phyloP scores from a whole-genome alignment of 2,888 invertebrate genomes.

The Ptychoptera albimana region DNA sequence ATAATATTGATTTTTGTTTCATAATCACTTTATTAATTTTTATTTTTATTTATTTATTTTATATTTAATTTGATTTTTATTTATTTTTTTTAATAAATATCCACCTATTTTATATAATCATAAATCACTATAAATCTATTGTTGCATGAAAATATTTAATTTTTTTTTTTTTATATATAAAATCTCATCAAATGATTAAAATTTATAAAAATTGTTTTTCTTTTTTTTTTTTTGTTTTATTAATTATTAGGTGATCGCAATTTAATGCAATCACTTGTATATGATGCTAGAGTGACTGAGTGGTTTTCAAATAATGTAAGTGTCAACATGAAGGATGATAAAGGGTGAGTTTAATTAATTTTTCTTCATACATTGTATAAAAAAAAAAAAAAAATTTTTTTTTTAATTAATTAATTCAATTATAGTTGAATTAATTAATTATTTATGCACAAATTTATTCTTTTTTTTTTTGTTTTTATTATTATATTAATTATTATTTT shows the following conservation, averaged over 20 bases:
- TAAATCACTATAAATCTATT: background rate
- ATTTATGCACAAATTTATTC: background rate
- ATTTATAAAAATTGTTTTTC: background rate
- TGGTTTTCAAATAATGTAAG: slow-evolving; percentile 71
- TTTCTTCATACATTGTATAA: no score
- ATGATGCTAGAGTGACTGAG: slow-evolving; percentile 74
- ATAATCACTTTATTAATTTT: background rate
- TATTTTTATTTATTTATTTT: background rate
- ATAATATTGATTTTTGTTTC: background rate
- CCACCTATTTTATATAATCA: background rate
- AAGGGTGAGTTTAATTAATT: slow-evolving; percentile 36
- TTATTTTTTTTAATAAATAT: background rate
- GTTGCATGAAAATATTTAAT: slow-evolving; percentile 1
- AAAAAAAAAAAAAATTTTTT: no score
- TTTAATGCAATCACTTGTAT: slow-evolving; percentile 68
- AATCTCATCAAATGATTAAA: background rate
- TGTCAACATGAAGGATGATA: slow-evolving; percentile 53
- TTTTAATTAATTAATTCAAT: no score
- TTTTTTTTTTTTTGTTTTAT: slow-evolving; percentile 14
- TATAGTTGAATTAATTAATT: no score
- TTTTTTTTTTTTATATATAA: slow-evolving; percentile 6
- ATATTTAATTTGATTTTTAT: no score
- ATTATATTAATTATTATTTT: no score
- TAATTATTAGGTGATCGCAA: slow-evolving; percentile 56
- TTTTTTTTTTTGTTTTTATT: slow-evolving; percentile 1